phyloP scores from a whole-genome alignment of 2,113 vertebrate genomes.

The Pelmatolapia mariae region DNA sequence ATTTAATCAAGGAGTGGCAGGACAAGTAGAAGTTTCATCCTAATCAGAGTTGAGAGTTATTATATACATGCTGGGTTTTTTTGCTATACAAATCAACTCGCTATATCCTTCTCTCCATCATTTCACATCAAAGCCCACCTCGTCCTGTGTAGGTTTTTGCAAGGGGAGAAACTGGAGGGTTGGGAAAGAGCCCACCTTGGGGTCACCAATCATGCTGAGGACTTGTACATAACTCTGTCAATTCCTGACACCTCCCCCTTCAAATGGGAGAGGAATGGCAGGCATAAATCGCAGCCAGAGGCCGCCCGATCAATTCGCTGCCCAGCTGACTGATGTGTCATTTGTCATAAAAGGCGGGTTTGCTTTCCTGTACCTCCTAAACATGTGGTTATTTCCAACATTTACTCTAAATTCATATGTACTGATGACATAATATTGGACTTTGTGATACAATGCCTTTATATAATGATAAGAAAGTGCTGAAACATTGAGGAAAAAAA shows the following conservation, averaged over 20 bases:
- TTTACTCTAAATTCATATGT: neutral
- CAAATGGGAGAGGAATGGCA: conserved; percentile 64
- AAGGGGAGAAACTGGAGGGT: neutral
- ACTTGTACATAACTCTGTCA: conserved; percentile 67
- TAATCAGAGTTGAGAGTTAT: conserved; percentile 60
- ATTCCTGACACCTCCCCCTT: conserved; percentile 62
- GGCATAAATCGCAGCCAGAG: conserved; percentile 60
- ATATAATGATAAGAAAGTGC: neutral
- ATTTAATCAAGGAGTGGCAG: conserved; percentile 67
- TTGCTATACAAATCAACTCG: neutral
- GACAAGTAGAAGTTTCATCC: conserved; percentile 33
- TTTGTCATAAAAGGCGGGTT: conserved; percentile 51
- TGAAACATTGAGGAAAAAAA: neutral
- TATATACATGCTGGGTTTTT: conserved; percentile 22
- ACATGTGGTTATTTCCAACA: neutral
- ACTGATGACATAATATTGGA: neutral
- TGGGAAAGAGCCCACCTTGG: conserved; percentile 40
- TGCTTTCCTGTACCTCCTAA: conserved; percentile 24
- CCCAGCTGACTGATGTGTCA: conserved; percentile 45
- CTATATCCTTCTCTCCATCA: conserved; percentile 8
- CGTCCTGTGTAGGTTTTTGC: neutral
- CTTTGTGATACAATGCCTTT: neutral
- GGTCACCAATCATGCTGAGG: conserved; percentile 68
- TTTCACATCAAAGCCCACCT: conserved; percentile 5
- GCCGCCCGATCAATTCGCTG: conserved; percentile 63